These are phyloP conservation scores for Zosterops borbonicus DNA, from an alignment of 2,113 vertebrate species.

Conservation along the genomic window DNA sequence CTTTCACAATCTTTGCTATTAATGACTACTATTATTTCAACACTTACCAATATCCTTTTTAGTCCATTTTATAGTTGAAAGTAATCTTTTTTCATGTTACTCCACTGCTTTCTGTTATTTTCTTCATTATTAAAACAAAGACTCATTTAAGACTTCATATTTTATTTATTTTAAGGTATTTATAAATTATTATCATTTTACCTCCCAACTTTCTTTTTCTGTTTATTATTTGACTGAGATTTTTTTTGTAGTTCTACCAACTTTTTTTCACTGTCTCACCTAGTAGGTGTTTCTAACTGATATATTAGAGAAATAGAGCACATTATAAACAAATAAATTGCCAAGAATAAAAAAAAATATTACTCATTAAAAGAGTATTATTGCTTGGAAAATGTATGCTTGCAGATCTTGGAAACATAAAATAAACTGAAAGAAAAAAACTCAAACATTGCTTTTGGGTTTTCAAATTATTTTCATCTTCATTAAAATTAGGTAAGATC, in stretches of 20 bases:
- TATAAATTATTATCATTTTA: background rate
- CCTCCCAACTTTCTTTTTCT: background rate
- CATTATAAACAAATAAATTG: background rate
- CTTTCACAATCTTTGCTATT: background rate
- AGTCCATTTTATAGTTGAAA: background rate
- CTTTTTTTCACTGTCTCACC: fast-evolving
- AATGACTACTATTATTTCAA: background rate
- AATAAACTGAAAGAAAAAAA: background rate
- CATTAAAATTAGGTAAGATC: background rate
- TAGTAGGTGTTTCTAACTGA: background rate
- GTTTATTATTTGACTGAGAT: background rate
- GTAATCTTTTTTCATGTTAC: background rate
- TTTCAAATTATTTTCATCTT: background rate
- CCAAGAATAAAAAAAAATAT: background rate
- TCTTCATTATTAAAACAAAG: background rate
- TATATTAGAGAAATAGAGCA: background rate
- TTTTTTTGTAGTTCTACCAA: background rate
- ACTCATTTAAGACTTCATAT: background rate
- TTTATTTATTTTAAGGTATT: background rate
- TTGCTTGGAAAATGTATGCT: background rate
- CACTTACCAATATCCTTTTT: background rate
- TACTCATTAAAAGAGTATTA: background rate
- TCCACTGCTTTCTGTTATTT: background rate
- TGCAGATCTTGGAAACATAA: background rate
- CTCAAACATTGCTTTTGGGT: fast-evolving